Base-by-base conservation (phyloP, 2,888 invertebrate genomes). In the Embidobia sp. region DNA sequence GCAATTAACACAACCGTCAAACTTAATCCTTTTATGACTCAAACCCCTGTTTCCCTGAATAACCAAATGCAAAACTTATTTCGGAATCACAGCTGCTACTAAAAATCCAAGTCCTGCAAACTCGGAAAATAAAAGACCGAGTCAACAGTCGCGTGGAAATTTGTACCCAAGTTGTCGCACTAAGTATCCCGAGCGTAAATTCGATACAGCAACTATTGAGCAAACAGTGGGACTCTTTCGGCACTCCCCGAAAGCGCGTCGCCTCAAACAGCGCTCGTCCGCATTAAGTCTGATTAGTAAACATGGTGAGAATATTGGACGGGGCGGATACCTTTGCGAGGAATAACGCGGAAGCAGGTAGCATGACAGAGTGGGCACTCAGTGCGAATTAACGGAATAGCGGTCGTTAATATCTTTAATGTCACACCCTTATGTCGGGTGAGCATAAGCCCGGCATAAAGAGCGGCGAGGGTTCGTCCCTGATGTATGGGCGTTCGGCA, bases 351-450 rank as follows among this genome's bases (percentile, higher is more conserved):
- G 61, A 53, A 64, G 64, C 72, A 75, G 72, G 78, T 78, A 75
- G 63, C 57, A 75, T 78, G 78, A 78, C 63, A 72, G 79, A 77
- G 78, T 78, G 70, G 77, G 73, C 79, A 74, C 76, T 79, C 78
- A 57, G 70, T 55, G 73, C 57, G 78, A 77, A 78, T 78, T 80
- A 80, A 73, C 70, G 49, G 75, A 73, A 77, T 73, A 72, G 63
- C 75, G 70, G 69, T 77, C 79, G 76, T 80, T 80, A 80, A 80
- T 80, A 78, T 74, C 73, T 78, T 77, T 77, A 77, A 74, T 64
- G 79, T 77, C 70, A 70, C 74, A 78, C 78, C 79, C 78, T 78
- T 66, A 53, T 67, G 70, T 33, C 31, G 59, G 63, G 46, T 33
- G 44, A 61, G 66, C 55, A 48, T 66, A 78, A 75, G 70, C 72